Base-by-base conservation (phyloP, 2,888 invertebrate genomes). In the Venusia cambrica region DNA sequence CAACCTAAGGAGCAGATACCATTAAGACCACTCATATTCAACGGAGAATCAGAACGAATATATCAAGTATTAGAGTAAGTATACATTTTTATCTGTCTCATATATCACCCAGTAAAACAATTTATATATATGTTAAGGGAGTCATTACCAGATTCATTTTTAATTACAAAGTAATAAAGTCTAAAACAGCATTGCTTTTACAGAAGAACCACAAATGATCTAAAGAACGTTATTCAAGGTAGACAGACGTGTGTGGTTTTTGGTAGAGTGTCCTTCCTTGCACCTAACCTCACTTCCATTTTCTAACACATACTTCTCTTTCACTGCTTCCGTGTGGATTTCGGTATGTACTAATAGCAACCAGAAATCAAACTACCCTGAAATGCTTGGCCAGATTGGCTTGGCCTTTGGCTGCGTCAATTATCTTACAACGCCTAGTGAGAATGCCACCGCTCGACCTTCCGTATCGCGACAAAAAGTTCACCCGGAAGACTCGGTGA, bases 61-160 rank as follows among this genome's bases (percentile, higher is more conserved):
- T 92, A 92, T 60, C 92, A 92, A 83, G 90, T 92, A 37, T 81
- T 92, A 59, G 92, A 92, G 93, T 93, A 87, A 92, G 93, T 92
- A 68, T 38, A n/a, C n/a, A n/a, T 7, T 12, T 5, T 22, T 2
- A 30, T 41, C 25, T 22, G 16, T 32, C 2, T 48, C 35, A 30
- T 20, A 51, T 37, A 44, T 50, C 51, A 48, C 45, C 34, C 52
- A 54, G 56, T 34, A 19, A 6, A 35, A 20, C 24, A n/a, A n/a
- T n/a, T n/a, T n/a, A n/a, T 33, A 47, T 50, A 48, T 45, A 21
- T 17, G 16, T 13, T 29, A 22, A 8, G 9, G 7, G 5, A 29
- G 16, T 31, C 31, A 31, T 33, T 26, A 36, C 41, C 33, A 45
- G 28, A 16, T n/a, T n/a, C n/a, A n/a, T n/a, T n/a, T n/a, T n/a